Evolutionary conservation across 2,113 vertebrate species (phyloP).

Genomic region (Xenopus laevis): DNA sequence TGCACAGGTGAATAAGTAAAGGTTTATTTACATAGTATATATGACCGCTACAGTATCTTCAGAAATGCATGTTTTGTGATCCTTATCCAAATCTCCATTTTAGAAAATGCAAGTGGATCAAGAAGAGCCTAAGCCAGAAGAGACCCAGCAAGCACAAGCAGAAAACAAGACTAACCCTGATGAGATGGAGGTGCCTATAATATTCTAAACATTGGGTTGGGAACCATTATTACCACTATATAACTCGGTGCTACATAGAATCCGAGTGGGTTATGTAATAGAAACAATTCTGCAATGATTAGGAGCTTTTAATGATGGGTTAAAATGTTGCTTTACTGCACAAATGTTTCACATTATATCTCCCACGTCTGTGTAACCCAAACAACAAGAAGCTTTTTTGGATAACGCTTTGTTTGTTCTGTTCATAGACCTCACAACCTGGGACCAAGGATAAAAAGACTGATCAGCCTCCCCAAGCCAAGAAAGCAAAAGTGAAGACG

Average conservation of each 20-base stretch:
- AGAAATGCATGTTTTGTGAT: background rate
- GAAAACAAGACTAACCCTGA: slow-evolving; percentile 86
- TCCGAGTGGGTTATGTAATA: too few species aligned
- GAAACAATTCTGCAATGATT: too few species aligned
- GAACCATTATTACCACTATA: background rate
- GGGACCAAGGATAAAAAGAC: slow-evolving; percentile 88
- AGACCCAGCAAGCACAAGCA: slow-evolving; percentile 60
- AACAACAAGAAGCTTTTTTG: background rate
- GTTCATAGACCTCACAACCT: slow-evolving; percentile 72
- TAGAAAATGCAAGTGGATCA: slow-evolving; percentile 97
- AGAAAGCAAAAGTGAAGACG: slow-evolving; percentile 96
- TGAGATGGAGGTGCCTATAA: slow-evolving; percentile 87
- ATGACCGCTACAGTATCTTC: background rate
- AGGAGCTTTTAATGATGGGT: too few species aligned
- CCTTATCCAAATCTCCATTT: slow-evolving; percentile 32
- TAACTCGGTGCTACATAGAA: background rate
- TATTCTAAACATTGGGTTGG: background rate
- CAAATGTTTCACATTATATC: too few species aligned
- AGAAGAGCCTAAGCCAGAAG: slow-evolving; percentile 79
- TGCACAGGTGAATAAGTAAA: background rate
- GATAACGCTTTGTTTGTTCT: background rate
- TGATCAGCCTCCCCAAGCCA: slow-evolving; percentile 89
- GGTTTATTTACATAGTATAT: background rate
- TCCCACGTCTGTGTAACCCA: background rate
- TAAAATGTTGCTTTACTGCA: too few species aligned